A percentile compares a stretch with the other conserved stretches of the same genome.
Evolutionary conservation across 2,113 vertebrate species (phyloP).

Genomic region (Fulica atra): DNA sequence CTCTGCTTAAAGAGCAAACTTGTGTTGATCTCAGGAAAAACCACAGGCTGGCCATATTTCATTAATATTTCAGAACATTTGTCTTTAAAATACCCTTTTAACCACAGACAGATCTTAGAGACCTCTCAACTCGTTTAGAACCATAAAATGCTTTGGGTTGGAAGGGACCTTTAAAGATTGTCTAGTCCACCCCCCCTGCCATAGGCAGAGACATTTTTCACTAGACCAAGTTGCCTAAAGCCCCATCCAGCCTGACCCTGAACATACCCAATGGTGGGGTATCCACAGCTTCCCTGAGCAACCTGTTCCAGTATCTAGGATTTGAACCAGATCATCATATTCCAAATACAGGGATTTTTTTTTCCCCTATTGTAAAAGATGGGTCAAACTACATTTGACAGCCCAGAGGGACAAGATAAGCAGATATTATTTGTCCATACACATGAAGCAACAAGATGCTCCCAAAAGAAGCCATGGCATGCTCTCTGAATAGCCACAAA

Average conservation of each 20-base stretch:
- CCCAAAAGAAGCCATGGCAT: not conserved
- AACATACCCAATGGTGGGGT: not conserved
- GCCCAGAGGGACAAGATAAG: not conserved
- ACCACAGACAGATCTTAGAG: not conserved
- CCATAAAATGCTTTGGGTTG: not conserved
- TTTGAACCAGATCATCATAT: not conserved
- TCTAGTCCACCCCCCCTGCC: accelerated
- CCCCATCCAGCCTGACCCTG: accelerated
- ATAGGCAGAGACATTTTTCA: accelerated
- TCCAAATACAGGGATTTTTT: not conserved
- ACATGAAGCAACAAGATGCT: not conserved
- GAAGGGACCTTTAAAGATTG: not conserved
- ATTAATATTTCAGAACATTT: not conserved
- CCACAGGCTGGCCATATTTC: not conserved
- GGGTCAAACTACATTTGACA: not conserved
- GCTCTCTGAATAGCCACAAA: not conserved
- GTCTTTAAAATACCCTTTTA: not conserved
- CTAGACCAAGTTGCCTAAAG: not conserved
- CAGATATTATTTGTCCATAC: not conserved
- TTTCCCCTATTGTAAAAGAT: not conserved
- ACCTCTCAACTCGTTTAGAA: not conserved
- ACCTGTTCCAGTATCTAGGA: not conserved
- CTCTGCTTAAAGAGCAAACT: not conserved
- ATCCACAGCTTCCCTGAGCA: not conserved
- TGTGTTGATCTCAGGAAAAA: not conserved